A percentile compares a stretch with the other conserved stretches of the same genome.
phyloP scores from a whole-genome alignment of 2,113 vertebrate genomes.

The Terrapene triunguis region DNA sequence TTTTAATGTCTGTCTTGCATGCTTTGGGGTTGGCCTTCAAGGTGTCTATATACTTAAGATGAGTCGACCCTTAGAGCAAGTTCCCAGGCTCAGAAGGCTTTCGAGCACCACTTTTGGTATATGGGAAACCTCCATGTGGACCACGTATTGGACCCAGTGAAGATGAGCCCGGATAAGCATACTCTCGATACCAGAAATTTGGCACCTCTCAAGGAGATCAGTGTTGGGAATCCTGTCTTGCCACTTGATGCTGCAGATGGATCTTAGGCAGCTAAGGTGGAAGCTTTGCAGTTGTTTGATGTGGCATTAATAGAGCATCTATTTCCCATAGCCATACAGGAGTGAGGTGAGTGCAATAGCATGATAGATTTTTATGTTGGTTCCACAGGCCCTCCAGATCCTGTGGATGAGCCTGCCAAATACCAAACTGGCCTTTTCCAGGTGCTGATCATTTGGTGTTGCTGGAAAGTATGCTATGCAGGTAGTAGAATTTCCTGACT shows the following conservation, averaged over 20 bases:
- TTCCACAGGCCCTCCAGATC: background rate
- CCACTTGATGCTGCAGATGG: background rate
- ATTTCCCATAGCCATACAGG: background rate
- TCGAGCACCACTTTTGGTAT: background rate
- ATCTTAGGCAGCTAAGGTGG: background rate
- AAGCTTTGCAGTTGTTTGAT: background rate
- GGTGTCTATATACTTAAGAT: background rate
- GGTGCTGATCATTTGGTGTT: background rate
- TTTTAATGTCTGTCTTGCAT: background rate
- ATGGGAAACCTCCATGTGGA: background rate
- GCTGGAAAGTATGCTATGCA: background rate
- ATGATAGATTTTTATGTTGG: background rate
- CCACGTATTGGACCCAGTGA: background rate
- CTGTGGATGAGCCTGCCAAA: background rate
- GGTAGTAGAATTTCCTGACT: background rate
- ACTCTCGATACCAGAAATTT: background rate
- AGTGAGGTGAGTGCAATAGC: background rate
- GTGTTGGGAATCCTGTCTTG: background rate
- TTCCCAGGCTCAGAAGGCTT: background rate
- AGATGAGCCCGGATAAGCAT: background rate
- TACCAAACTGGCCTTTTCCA: background rate
- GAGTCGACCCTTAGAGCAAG: background rate
- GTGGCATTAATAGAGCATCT: background rate
- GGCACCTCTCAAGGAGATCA: background rate
- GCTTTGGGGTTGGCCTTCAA: background rate